These are phyloP conservation scores for Caenorhabditis sinica DNA, from an alignment of 2,888 invertebrate species.

Conservation along the genomic window DNA sequence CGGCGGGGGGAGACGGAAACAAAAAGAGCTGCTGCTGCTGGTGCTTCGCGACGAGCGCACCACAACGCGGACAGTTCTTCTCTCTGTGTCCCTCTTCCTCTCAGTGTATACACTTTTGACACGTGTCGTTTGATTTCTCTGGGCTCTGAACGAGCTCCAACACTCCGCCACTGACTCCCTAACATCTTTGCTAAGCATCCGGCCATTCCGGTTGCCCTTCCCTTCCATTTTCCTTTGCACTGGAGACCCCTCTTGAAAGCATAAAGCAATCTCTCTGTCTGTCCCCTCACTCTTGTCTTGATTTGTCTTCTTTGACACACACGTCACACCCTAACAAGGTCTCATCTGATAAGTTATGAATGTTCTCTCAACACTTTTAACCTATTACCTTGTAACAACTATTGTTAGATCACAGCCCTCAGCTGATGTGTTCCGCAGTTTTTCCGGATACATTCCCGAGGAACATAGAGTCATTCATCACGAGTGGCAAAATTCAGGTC, in stretches of 20 bases:
- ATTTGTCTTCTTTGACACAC: constrained; percentile 1
- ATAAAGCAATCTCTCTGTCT: constrained; percentile 10
- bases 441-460: constrained; percentile 59
- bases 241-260: constrained; percentile 26
- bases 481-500: constrained; percentile 71
- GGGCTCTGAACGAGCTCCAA: constrained; percentile 26
- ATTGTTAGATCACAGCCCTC: constrained; percentile 37
- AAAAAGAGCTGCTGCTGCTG: constrained; percentile 45
- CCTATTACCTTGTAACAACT: constrained; percentile 1
- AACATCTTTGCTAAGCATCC: constrained; percentile 39
- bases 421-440: constrained; percentile 53
- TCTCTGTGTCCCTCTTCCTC: neutral
- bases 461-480: constrained; percentile 62
- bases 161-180: constrained; percentile 14
- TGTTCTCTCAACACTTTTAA: neutral
- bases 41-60: constrained; percentile 36
- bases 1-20: constrained; percentile 33
- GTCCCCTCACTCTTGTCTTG: neutral
- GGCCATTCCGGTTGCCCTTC: constrained; percentile 54
- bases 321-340: neutral
- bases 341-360: neutral
- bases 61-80: constrained; percentile 15
- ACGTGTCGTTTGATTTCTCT: constrained; percentile 52
- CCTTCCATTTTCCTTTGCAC: constrained; percentile 10
- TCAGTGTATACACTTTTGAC: constrained; percentile 55